Percentiles rank a stretch among this genome's conserved stretches.
Conservation (phyloP, 2,888 invertebrate species). For the Andrena trimmerana region DNA sequence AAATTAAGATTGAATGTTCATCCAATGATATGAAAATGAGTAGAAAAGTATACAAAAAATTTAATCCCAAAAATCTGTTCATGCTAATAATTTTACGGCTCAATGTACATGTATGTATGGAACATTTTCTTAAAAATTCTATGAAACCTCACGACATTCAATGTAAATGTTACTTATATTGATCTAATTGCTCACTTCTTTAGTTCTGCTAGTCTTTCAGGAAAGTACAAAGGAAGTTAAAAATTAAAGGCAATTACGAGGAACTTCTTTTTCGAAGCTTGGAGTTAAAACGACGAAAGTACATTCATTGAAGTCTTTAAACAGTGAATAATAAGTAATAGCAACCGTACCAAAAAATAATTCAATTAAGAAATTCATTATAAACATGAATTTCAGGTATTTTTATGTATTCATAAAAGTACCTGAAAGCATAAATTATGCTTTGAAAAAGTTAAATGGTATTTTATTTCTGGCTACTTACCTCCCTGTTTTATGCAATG, state of each 20-base stretch:
- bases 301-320: neutral
- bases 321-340: neutral
- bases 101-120: too few relatives aligned
- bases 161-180: neutral
- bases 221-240: neutral
- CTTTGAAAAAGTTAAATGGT: neutral
- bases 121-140: too few relatives aligned
- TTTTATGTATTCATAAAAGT: neutral
- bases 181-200: neutral
- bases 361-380: neutral
- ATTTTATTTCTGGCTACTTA: slow-evolving; percentile 57
- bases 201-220: neutral
- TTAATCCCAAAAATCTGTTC: too few relatives aligned
- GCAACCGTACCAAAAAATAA: neutral
- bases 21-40: too few relatives aligned
- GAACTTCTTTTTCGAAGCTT: neutral
- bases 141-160: neutral
- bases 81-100: too few relatives aligned
- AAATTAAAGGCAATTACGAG: neutral
- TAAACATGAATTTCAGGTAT: neutral
- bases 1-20: too few relatives aligned
- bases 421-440: neutral
- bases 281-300: neutral
- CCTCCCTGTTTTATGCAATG: slow-evolving; percentile 82
- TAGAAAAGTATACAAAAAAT: too few relatives aligned